phyloP scores from a whole-genome alignment of 2,797 vertebrate genomes.

The Poecilia velifera region DNA sequence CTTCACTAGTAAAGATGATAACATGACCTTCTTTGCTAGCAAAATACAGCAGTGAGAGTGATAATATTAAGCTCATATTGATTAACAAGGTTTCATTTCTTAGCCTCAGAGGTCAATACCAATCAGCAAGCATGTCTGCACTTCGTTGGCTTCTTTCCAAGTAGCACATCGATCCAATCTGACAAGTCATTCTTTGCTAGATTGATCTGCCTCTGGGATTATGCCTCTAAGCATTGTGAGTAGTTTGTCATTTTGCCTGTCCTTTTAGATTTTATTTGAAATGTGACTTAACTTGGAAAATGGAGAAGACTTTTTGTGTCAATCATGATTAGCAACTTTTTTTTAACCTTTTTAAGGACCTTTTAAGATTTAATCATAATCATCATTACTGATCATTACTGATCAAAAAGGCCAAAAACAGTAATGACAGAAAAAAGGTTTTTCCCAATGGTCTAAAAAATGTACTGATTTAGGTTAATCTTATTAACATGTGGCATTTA shows the following conservation, averaged over 20 bases:
- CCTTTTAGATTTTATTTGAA: neutral
- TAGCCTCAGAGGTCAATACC: neutral
- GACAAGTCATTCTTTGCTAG: neutral
- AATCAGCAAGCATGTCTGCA: neutral
- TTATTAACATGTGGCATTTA: neutral
- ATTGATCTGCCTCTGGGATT: neutral
- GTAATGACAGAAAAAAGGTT: neutral
- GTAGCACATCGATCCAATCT: neutral
- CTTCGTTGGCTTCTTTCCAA: neutral
- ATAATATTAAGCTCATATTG: neutral
- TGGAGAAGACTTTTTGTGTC: neutral
- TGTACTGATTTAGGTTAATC: neutral
- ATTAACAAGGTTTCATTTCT: slow-evolving; percentile 1
- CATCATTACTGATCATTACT: neutral
- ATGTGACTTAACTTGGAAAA: neutral
- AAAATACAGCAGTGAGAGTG: neutral
- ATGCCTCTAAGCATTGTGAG: neutral
- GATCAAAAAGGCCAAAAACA: neutral
- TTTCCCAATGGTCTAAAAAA: neutral
- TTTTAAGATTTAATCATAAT: neutral
- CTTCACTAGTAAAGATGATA: neutral
- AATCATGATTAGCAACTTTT: neutral
- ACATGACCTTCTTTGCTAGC: neutral
- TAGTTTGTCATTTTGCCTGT: neutral
- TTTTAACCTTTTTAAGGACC: neutral